Evolutionary conservation across 2,888 invertebrate genomes (phyloP), one percentile per base, ranked within the genome.

Genomic region (Allophyes oxyacanthae): DNA sequence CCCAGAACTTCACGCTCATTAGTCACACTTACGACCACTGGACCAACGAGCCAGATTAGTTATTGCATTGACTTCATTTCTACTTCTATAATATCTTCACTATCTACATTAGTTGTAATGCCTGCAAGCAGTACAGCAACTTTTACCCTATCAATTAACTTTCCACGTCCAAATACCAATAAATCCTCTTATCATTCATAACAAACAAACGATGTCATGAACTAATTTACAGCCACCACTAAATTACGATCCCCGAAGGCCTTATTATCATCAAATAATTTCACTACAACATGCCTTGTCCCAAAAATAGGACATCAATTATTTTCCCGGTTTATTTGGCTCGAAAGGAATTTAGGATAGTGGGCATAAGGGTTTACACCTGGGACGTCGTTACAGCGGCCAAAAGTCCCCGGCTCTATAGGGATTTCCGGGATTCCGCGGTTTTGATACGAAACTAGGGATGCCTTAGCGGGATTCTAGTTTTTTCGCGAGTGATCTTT

Each of bases 311-410:
- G 14, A 60, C 67, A 66, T 76, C 71, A 75, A 78, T 79, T 75
- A 78, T 73, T 77, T 77, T 49, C 40, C 38, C 54, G 69, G 58
- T 70, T 72, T 77, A 75, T 75, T 71, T 66, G 62, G 54, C 50
- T 50, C 48, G 64, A 56, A 54, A 65, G 69, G 61, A 64, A 65
- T 73, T 70, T 71, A 43, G 55, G 60, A 13, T 48, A 52, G 69
- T 54, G 60, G 52, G 64, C 55, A 44, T 42, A 70, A 72, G 72
- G 80, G 75, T 71, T 75, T 64, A 50, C 79, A 81, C 79, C 72
- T 75, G 80, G 75, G 81, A 75, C 74, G 20, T 66, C 58, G 74
- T 76, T 74, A 77, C 51, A 53, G 67, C 55, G 50, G 49, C 63
- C 66, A 69, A 73, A 77, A 78, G 63, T 73, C 72, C 50, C 41